These are phyloP conservation scores for Hypomecis atomaria DNA, from an alignment of 2,888 invertebrate species.

Conservation along the genomic window DNA sequence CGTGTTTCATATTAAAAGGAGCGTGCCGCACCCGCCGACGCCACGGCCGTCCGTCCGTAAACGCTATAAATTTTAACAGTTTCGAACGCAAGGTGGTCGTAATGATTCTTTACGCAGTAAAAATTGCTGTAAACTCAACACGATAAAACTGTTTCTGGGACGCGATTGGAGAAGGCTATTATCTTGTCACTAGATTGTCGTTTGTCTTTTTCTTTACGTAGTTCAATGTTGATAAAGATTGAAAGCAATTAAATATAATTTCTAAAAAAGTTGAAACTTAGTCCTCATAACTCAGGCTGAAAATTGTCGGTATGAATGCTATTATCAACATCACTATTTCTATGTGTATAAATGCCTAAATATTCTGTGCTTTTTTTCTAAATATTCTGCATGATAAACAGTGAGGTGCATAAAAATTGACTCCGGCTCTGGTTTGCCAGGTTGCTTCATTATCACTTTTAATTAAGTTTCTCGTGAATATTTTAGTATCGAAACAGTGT, in stretches of 20 bases:
- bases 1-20: conserved; percentile 53
- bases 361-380: no score
- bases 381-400: neutral
- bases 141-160: no score
- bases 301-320: no score
- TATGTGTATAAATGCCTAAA: no score
- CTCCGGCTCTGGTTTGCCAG: neutral
- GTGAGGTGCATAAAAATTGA: neutral
- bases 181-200: no score
- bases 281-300: no score
- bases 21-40: conserved; percentile 18
- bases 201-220: no score
- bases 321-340: no score
- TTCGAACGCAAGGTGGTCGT: conserved; percentile 30
- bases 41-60: conserved; percentile 26
- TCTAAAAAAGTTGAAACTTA: no score
- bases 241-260: no score
- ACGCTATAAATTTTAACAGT: conserved; percentile 40
- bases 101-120: conserved; percentile 33
- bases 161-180: no score
- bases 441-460: conserved; percentile 8
- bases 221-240: no score
- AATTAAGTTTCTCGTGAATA: conserved; percentile 16
- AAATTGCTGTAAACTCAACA: neutral
- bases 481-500: conserved; percentile 8